Base-by-base conservation (phyloP, 2,113 vertebrate genomes). In the Rallus limicola region DNA sequence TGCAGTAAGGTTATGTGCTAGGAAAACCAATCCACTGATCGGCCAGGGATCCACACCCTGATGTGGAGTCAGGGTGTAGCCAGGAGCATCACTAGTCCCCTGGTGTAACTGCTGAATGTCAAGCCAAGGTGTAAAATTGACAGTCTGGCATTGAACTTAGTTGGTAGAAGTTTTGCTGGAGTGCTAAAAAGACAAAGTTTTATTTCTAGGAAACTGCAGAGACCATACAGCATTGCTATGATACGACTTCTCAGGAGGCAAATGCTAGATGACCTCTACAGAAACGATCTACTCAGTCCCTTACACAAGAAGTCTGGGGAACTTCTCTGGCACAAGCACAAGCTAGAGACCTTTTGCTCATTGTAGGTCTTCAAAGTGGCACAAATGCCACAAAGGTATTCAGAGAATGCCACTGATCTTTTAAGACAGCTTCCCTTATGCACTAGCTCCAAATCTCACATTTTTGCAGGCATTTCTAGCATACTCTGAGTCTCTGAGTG, bases 401-500 rank as follows among this genome's bases (percentile, higher is more conserved):
- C 29, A 81, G 40, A 86, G 11, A 6, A 71, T 55, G 48, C 12
- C 36, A 36, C 1, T 42, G 19, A 68, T 40, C n/a, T 59, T 81
- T 77, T 60, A 59, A 55, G 29, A 19, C 28, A 85, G 2, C 17
- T 59, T 11, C 11, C 16, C 17, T 76, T 28, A 63, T 13, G 34
- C 14, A n/a, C 19, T 44, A 56, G 5, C 13, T 79, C 38, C 33
- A 75, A 46, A 68, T 20, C 14, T 76, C 48, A 17, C 28, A 31
- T 56, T 90, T 83, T 52, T 75, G 16, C 48, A 71, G 48, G 16
- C 10, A 24, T 81, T 72, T 90, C 59, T 44, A 28, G 55, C 1
- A 2, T n/a, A 10, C 16, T 76, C 53, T 0, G 0, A 52, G 21
- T 16, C 34, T 67, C 72, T 28, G 26, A 42, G 26, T 24, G 5